Evolutionary conservation across 2,888 invertebrate genomes (phyloP), one percentile per base, ranked within the genome.

Genomic region (Caenorhabditis macrosperma): DNA sequence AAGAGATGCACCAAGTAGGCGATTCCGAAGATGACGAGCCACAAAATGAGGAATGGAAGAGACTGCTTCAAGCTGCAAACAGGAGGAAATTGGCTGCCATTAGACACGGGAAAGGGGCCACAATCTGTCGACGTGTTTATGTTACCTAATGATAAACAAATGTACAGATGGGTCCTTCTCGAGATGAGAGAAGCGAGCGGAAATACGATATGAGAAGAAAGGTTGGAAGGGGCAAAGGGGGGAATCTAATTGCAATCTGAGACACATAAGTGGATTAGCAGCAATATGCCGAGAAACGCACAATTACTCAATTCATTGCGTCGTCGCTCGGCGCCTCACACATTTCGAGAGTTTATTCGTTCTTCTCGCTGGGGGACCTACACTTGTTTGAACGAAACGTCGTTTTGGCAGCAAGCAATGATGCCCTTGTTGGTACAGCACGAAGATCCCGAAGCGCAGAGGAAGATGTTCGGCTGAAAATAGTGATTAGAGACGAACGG

Each of bases 91-190:
- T 63, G 57, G 74, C 74, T 24, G 26, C 52, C n/a, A 71, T 71
- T 71, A 61, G 44, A 59, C 15, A 38, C 20, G 44, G 55, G 22
- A 17, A 30, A 30, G 38, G 22, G 28, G 28, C n/a, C 38, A 50
- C 75, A 75, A 76, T 68, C 68, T 76, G 67, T 61, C 57, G 20
- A 41, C 30, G 54, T 66, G 28, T 54, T 44, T 67, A 46, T 67
- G 55, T 77, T 77, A 77, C 77, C 77, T 77, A 77, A 77, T 77
- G 69, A 69, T 69, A 68, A 69, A 77, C 68, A 77, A 69, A 69
- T 69, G 77, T 63, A 69, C 59, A 69, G 69, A 71, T 77, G 69
- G 60, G 75, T 26, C 61, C 46, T 44, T 20, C 57, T 60, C n/a
- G 50, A 28, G 17, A 52, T 17, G 26, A 52, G 59, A 28, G 44